Conservation (phyloP, 1,140 invertebrate species). For the Leptinotarsa undecemlineata region DNA sequence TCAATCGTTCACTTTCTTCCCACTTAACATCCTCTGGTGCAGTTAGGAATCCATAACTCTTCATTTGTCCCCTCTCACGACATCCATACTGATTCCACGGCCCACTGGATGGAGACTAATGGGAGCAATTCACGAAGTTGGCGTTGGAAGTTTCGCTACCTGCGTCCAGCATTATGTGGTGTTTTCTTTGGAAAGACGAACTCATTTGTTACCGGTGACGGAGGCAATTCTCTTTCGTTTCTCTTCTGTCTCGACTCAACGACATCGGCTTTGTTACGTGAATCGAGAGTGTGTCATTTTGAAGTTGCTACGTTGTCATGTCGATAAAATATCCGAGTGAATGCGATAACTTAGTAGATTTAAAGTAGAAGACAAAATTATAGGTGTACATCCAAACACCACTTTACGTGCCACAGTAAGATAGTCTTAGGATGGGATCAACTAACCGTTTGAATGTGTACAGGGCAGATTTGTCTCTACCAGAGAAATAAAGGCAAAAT, state of each 20-base stretch:
- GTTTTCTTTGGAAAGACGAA: conserved; percentile 42
- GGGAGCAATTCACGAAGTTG: conserved; percentile 49
- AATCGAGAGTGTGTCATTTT: neutral
- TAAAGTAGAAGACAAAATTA: no score
- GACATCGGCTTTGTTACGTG: conserved; percentile 49
- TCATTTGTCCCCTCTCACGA: conserved; percentile 46
- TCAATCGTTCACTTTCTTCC: conserved; percentile 39
- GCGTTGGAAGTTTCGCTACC: conserved; percentile 47
- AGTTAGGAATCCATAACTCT: conserved; percentile 52
- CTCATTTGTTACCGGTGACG: conserved; percentile 52
- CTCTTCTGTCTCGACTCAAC: conserved; percentile 44
- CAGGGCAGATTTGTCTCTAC: no score
- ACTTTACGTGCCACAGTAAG: no score
- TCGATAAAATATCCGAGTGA: neutral
- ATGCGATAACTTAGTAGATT: no score
- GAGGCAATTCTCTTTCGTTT: conserved; percentile 45
- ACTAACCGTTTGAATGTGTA: no score
- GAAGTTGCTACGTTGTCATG: neutral
- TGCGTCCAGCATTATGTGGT: conserved; percentile 44
- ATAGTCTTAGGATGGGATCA: no score
- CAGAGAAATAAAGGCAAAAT: no score
- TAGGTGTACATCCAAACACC: no score
- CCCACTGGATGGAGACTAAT: conserved; percentile 51
- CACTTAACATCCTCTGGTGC: conserved; percentile 48
- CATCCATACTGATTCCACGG: conserved; percentile 48